Conservation (phyloP, 1,140 invertebrate genomes). For the Bombus confusus region DNA sequence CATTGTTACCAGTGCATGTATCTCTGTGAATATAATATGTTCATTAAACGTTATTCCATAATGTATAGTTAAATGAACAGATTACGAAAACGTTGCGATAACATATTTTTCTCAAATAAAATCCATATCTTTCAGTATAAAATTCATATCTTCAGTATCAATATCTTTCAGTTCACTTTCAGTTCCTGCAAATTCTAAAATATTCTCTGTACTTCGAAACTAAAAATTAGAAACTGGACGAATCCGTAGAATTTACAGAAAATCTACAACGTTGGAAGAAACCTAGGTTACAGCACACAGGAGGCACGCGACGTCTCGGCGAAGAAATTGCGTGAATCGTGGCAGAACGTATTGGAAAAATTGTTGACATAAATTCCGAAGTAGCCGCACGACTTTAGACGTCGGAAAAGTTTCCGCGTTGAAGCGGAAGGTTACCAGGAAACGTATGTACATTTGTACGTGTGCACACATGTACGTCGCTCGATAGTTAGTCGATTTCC, state of each 20-base stretch:
- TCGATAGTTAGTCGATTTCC: constrained; percentile 19
- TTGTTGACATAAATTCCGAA: constrained; percentile 37
- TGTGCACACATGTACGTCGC: neutral
- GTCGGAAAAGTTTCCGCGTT: constrained; percentile 18
- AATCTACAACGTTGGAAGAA: neutral
- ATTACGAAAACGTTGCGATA: neutral
- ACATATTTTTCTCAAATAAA: neutral
- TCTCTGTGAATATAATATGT: neutral
- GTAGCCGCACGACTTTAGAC: neutral
- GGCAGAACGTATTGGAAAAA: constrained; percentile 24
- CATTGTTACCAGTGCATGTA: neutral
- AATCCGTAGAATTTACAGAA: neutral
- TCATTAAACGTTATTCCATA: neutral
- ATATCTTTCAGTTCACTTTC: no score
- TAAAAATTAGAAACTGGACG: neutral
- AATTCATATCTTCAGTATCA: no score
- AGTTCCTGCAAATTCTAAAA: neutral
- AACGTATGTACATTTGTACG: neutral
- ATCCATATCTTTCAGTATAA: no score
- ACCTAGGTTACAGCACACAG: neutral
- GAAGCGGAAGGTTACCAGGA: constrained; percentile 17
- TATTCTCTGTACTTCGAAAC: no score
- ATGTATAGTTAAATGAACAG: neutral
- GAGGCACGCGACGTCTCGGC: neutral
- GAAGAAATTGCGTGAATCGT: neutral